Base-by-base conservation (phyloP, 1,140 invertebrate species). In the Drosophila triauraria region DNA sequence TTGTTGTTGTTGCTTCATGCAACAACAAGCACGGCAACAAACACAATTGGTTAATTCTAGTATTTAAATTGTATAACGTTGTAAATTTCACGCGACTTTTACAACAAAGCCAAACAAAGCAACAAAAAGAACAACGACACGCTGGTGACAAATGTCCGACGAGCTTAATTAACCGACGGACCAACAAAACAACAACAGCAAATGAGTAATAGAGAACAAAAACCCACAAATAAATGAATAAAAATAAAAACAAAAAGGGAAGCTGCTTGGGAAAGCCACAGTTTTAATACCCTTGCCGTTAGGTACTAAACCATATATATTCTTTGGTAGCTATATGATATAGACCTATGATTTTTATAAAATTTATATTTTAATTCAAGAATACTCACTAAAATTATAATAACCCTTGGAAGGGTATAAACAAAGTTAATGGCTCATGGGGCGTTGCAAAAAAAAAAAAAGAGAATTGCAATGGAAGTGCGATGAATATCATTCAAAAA, bases 51-150 rank as follows among this genome's bases (percentile, higher is more conserved):
- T 80, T 71, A 84, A 76, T 48, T 83, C 47, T 78, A 80, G 82
- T 85, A 84, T 69, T 84, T 81, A 81, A 84, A 85, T 84, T 85
- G 63, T 81, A 78, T 80, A 84, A 85, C 77, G 61, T 56, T 80
- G 81, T 85, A 77, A 77, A 62, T 80, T 84, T 84, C 65, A 84
- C 81, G 82, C 82, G 63, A 77, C 65, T 83, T 42, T 54, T 63
- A 62, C 80, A 80, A 79, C 67, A 72, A 50, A 69, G 67, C 65
- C 69, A 20, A 35, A 71, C 69, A 71, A 71, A 48, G 50, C 50
- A 32, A 71, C 50, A 47, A 70, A 53, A 35, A 25, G n/a, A 67
- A 75, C 42, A 72, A 71, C 10, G 67, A 59, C 67, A 50, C 71
- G 67, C 38, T 71, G 69, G 71, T 82, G 75, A 82, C 79, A 57